A percentile compares a stretch with the other conserved stretches of the same genome.
Evolutionary conservation across 2,888 invertebrate species (phyloP).

Genomic region (Tinea trinotella): DNA sequence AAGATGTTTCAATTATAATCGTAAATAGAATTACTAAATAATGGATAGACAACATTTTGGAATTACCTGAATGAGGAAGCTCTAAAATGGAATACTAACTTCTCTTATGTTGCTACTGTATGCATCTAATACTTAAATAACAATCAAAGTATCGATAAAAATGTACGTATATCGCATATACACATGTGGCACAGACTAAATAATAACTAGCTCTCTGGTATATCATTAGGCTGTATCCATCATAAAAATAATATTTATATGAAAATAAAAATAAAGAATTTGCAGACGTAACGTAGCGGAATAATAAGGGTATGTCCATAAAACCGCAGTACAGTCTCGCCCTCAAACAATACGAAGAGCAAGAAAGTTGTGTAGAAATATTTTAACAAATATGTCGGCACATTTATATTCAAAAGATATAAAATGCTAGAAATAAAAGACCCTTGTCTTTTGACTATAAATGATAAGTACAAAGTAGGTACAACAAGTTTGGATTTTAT

Average conservation of each 20-base stretch:
- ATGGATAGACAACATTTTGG: constrained; percentile 28
- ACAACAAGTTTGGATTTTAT: too few species aligned
- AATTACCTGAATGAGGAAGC: constrained; percentile 47
- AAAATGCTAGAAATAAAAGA: too few species aligned
- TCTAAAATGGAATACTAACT: constrained; percentile 57
- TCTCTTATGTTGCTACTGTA: constrained; percentile 45
- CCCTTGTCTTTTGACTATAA: too few species aligned
- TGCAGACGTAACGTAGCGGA: background rate
- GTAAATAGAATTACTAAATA: too few species aligned
- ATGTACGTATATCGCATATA: constrained; percentile 40
- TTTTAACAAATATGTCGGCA: too few species aligned
- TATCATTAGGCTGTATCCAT: background rate
- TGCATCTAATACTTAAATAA: constrained; percentile 49
- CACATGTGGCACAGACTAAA: background rate
- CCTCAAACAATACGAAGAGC: background rate
- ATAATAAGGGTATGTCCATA: background rate
- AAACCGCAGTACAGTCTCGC: background rate
- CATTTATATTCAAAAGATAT: too few species aligned
- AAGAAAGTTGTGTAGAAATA: too few species aligned
- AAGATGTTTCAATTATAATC: too few species aligned
- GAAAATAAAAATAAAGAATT: background rate
- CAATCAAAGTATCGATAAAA: constrained; percentile 35
- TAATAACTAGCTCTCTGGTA: too few species aligned
- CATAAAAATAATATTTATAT: background rate
- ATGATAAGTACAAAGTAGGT: too few species aligned